Percentiles rank a stretch among this genome's conserved stretches.
phyloP scores from a whole-genome alignment of 1,140 invertebrate species.

The Papilio machaon region DNA sequence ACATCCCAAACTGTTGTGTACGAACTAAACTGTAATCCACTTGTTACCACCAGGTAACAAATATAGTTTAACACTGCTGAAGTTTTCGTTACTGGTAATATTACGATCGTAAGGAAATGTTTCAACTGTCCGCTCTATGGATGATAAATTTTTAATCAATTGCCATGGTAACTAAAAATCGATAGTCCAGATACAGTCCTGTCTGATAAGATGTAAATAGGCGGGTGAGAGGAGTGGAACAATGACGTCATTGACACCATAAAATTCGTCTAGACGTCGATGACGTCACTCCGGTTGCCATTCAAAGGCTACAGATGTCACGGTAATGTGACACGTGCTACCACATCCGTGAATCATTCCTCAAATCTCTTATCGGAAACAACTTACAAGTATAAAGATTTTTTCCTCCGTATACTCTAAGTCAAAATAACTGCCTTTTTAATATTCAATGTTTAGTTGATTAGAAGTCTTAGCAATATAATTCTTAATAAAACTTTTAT shows the following conservation, averaged over 20 bases:
- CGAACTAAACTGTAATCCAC: no score
- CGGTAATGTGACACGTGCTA: slow-evolving; percentile 18
- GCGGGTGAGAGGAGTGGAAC: slow-evolving; percentile 33
- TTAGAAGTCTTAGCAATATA: no score
- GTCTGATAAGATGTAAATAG: slow-evolving; percentile 46
- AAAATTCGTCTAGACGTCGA: slow-evolving; percentile 66
- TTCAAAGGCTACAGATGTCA: slow-evolving; percentile 29
- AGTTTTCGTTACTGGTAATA: no score
- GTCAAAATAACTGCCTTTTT: no score
- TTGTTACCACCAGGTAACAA: no score
- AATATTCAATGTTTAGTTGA: no score
- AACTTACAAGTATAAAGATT: not conserved
- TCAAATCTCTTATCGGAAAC: not conserved
- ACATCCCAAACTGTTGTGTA: not conserved
- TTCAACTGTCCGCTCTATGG: not conserved
- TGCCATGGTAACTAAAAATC: slow-evolving; percentile 9
- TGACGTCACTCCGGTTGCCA: slow-evolving; percentile 54
- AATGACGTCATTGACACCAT: slow-evolving; percentile 58
- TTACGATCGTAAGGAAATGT: not conserved
- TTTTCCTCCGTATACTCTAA: not conserved
- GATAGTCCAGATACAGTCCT: slow-evolving; percentile 26
- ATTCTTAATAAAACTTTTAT: no score
- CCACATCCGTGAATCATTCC: not conserved
- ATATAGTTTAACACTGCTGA: no score
- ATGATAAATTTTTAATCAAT: not conserved